Evolutionary conservation across 2,113 vertebrate genomes (phyloP).

Genomic region (Eptesicus fuscus): DNA sequence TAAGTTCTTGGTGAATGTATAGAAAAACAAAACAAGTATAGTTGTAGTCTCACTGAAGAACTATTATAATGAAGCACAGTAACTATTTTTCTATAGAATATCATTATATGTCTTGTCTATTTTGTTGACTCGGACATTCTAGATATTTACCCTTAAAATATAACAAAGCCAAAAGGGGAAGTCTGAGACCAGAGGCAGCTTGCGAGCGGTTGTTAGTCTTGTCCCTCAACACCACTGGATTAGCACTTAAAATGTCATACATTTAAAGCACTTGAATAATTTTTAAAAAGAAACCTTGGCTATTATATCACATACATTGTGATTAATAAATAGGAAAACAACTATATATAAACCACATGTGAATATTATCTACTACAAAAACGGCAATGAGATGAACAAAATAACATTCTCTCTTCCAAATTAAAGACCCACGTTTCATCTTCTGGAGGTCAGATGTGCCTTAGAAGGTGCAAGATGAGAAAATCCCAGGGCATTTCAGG

Average conservation of each 20-base stretch:
- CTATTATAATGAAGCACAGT: neutral
- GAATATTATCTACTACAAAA: neutral
- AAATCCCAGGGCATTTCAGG: neutral
- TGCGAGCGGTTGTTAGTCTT: neutral
- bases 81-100: neutral
- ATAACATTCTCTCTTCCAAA: neutral
- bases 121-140: neutral
- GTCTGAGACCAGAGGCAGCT: neutral
- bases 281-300: constrained; percentile 34
- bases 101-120: neutral
- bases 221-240: constrained; percentile 54
- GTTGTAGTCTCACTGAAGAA: neutral
- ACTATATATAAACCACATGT: neutral
- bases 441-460: neutral
- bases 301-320: neutral
- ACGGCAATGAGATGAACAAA: neutral
- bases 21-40: neutral
- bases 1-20: neutral
- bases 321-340: constrained; percentile 23
- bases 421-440: neutral
- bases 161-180: neutral
- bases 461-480: neutral
- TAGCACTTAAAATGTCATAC: constrained; percentile 63
- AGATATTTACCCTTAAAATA: constrained; percentile 32
- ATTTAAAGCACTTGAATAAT: constrained; percentile 55